Conservation (phyloP, 2,797 vertebrate genomes). For the Sebastes iracundus region DNA sequence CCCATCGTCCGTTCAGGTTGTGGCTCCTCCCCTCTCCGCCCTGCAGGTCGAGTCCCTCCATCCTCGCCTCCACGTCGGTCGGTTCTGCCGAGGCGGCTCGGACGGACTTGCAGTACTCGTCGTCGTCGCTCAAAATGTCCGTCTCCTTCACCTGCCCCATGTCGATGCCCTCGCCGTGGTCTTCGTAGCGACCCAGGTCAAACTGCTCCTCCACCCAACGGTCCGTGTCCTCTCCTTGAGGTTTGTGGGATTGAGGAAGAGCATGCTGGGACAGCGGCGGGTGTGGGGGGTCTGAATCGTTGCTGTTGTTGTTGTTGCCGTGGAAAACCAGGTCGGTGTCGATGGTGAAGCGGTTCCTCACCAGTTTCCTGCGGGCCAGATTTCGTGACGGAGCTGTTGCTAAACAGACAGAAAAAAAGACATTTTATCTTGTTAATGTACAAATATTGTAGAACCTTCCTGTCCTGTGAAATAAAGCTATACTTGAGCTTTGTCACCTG, state of each 20-base stretch:
- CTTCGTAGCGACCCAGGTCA: conserved; percentile 90
- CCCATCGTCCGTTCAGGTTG: conserved; percentile 24
- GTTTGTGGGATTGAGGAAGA: conserved; percentile 53
- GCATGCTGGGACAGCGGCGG: conserved; percentile 20
- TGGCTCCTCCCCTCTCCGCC: conserved; percentile 8
- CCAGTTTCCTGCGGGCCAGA: conserved; percentile 87
- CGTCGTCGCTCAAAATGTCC: conserved; percentile 97
- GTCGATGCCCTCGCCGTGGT: conserved; percentile 71
- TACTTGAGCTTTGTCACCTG: conserved; percentile 82
- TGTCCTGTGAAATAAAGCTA: neutral
- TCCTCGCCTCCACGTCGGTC: conserved; percentile 78
- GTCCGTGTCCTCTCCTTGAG: conserved; percentile 90
- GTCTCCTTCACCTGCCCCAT: conserved; percentile 91
- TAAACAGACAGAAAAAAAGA: conserved; percentile 49
- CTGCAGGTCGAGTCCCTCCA: conserved; percentile 82
- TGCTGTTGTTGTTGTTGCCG: conserved; percentile 84
- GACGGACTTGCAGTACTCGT: conserved; percentile 92
- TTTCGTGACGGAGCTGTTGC: conserved; percentile 91
- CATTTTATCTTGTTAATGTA: neutral
- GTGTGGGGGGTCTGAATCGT: conserved; percentile 57
- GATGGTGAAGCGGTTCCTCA: conserved; percentile 94
- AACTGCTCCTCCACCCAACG: conserved; percentile 98
- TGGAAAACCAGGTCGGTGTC: conserved; percentile 89
- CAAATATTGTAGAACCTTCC: neutral
- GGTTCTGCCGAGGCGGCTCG: conserved; percentile 76